Base-by-base conservation (phyloP, 2,113 vertebrate genomes). In the Leiothrix lutea region DNA sequence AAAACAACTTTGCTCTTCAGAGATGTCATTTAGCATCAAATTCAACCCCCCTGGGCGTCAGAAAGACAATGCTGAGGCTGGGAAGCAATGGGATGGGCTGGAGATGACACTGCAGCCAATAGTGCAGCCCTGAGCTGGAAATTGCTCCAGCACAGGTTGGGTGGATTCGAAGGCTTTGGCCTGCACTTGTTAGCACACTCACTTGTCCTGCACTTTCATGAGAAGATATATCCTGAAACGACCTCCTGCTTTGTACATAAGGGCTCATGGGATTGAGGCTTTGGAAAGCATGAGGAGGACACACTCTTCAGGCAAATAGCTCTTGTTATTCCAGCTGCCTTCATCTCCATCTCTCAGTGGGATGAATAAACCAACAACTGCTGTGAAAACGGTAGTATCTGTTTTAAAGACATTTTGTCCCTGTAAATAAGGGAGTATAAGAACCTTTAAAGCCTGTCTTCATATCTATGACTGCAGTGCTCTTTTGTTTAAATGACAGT, bases 261-360 rank as follows among this genome's bases (percentile, higher is more conserved):
- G 66, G 54, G 35, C 95, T 92, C 22, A 1, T 75, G 81, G 86
- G 88, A 90, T 4, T 65, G 62, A 75, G 61, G 90, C 65, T 87
- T 70, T 29, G 75, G 40, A 78, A 93, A 83, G 51, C 51, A 36
- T 0, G 2, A 4, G 6, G 53, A 65, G 33, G 85, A 92, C 57
- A 87, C 74, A 65, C 69, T 45, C 84, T 62, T 79, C 87, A 91
- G 78, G 84, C 84, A 90, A 95, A 94, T 23, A 74, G 45, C 42
- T 86, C 81, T 91, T 23, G 18, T 72, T 77, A 66, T 21, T 73
- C 58, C 91, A 77, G 58, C 71, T 80, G 78, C 71, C 71, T 87
- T 94, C 60, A 77, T 60, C 58, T 58, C 26, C 6, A 8, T 77
- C 74, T 72, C 73, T 87, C 78, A 38, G 51, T 2, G 11, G 33